phyloP scores from a whole-genome alignment of 37 sponge, comb jelly and placozoan genomes.

The Mnemiopsis leidyi region DNA sequence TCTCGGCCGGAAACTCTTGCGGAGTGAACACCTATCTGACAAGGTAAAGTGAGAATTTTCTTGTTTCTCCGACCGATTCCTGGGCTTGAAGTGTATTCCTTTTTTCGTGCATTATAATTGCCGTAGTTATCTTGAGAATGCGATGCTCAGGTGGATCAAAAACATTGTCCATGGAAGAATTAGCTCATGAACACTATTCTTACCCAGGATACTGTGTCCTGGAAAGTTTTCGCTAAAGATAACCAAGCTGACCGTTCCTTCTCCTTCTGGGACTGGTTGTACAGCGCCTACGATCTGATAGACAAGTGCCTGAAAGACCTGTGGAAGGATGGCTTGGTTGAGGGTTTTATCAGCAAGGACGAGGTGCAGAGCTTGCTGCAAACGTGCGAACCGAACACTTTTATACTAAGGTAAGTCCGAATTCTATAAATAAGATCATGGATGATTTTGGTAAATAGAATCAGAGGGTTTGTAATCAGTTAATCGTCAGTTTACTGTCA shows the following conservation, averaged over 20 bases:
- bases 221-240: not conserved
- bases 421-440: no score
- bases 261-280: constrained; percentile 44
- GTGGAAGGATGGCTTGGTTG: constrained; percentile 55
- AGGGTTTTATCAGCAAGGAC: constrained; percentile 51
- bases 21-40: not conserved
- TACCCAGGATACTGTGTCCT: not conserved
- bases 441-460: no score
- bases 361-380: not conserved
- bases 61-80: no score
- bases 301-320: constrained; percentile 10
- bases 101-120: no score
- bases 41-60: not conserved
- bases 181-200: no score
- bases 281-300: constrained; percentile 60
- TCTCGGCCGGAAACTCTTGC: constrained; percentile 3
- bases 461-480: no score
- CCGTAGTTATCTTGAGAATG: no score
- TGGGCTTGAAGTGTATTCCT: no score
- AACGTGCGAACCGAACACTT: constrained; percentile 16
- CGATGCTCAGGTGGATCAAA: no score
- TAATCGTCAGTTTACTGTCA: no score
- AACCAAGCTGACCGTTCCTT: not conserved
- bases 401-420: not conserved
- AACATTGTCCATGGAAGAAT: no score